Percentiles rank a stretch among this genome's conserved stretches.
phyloP scores from a whole-genome alignment of 2,113 vertebrate genomes.

The Microcebus ravelobensis region DNA sequence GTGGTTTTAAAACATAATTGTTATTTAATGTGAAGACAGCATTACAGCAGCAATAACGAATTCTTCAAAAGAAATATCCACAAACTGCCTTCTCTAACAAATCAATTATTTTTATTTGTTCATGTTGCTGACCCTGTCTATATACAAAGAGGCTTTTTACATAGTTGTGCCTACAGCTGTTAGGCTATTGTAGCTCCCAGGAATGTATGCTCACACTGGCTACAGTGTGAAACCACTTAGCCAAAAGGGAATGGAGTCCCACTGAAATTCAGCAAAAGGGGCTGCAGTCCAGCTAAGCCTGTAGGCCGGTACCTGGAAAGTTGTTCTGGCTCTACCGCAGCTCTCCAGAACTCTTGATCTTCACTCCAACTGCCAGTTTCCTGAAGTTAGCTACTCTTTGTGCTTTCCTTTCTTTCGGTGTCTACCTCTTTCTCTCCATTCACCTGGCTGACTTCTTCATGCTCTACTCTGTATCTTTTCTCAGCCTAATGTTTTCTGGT shows the following conservation, averaged over 20 bases:
- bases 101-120: slow-evolving; percentile 11
- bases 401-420: not conserved
- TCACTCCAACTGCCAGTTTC: not conserved
- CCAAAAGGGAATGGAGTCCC: not conserved
- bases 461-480: not conserved
- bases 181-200: not conserved
- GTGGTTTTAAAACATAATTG: slow-evolving; percentile 17
- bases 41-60: slow-evolving; percentile 24
- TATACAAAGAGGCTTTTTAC: not conserved
- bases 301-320: not conserved
- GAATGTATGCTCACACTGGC: not conserved
- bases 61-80: not conserved
- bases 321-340: not conserved
- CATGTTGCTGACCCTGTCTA: not conserved
- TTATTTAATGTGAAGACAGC: slow-evolving; percentile 41
- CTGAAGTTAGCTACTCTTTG: not conserved
- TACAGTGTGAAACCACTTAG: not conserved
- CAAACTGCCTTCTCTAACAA: not conserved
- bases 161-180: not conserved
- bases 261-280: not conserved
- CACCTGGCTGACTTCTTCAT: not conserved
- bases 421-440: not conserved
- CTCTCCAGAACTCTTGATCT: not conserved
- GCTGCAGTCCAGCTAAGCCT: not conserved
- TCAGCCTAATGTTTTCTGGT: not conserved